A percentile compares a stretch with the other conserved stretches of the same genome.
Conservation (phyloP, 2,797 vertebrate species). For the Gadopsis bispinosus region DNA sequence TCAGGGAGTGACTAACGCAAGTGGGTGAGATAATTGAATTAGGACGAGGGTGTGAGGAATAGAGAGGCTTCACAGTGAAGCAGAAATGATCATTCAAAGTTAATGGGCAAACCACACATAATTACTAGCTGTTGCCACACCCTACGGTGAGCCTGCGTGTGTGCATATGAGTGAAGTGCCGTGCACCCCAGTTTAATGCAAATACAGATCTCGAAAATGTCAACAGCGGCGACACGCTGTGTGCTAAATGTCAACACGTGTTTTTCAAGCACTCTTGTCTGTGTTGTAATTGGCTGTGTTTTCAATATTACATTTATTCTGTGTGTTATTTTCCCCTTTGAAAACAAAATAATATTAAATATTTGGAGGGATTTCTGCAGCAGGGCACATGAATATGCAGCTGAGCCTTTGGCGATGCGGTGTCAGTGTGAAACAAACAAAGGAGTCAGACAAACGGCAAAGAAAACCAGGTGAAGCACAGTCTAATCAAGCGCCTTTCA, state of each 20-base stretch:
- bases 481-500: constrained; percentile 70
- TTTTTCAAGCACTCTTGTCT: constrained; percentile 78
- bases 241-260: constrained; percentile 84
- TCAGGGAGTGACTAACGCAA: constrained; percentile 73
- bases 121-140: constrained; percentile 74
- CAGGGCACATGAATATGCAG: constrained; percentile 73
- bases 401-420: constrained; percentile 64
- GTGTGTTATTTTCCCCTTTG: constrained; percentile 61
- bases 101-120: constrained; percentile 74
- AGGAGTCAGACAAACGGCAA: constrained; percentile 57
- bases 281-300: constrained; percentile 69
- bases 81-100: constrained; percentile 77
- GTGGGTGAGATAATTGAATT: constrained; percentile 81
- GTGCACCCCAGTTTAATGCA: constrained; percentile 62
- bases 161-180: constrained; percentile 25
- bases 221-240: constrained; percentile 66
- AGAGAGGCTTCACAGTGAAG: constrained; percentile 61
- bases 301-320: constrained; percentile 68
- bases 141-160: constrained; percentile 42
- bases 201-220: constrained; percentile 79
- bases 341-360: constrained; percentile 69
- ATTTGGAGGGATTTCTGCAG: constrained; percentile 65
- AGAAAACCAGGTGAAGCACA: constrained; percentile 67
- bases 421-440: constrained; percentile 59
- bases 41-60: constrained; percentile 71